Conservation (phyloP, 2,113 vertebrate genomes). For the Barbus barbus region DNA sequence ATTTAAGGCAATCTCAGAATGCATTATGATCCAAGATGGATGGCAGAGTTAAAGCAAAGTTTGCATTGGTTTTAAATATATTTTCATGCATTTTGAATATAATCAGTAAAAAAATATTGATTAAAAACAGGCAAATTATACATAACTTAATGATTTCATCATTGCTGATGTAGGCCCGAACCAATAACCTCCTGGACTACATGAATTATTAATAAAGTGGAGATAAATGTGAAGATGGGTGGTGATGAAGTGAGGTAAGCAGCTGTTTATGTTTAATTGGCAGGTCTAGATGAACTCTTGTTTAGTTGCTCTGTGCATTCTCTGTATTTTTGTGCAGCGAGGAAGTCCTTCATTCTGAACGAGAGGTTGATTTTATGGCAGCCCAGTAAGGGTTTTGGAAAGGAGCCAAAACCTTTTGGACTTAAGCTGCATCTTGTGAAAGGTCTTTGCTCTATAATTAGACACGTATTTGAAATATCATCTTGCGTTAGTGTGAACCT, state of each 20-base stretch:
- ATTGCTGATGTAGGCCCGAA: neutral
- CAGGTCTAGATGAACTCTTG: neutral
- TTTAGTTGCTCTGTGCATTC: neutral
- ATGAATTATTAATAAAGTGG: neutral
- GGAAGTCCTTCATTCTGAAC: neutral
- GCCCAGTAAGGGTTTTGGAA: neutral
- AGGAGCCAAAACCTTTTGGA: no score
- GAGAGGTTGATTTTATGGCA: neutral
- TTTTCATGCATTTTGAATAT: neutral
- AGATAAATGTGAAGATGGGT: neutral
- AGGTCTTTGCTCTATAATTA: neutral
- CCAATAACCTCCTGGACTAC: neutral
- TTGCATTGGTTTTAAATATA: neutral
- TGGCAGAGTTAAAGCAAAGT: neutral
- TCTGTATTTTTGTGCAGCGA: neutral
- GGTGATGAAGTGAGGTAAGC: neutral
- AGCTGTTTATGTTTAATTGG: no score
- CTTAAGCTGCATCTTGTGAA: neutral
- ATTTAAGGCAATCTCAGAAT: neutral
- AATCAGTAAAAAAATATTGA: neutral
- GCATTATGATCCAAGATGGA: neutral
- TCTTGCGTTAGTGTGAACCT: neutral
- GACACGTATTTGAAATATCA: neutral
- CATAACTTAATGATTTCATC: neutral
- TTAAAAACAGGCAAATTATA: neutral